phyloP scores from a whole-genome alignment of 2,888 invertebrate species.

The Drosophila stalkeri region DNA sequence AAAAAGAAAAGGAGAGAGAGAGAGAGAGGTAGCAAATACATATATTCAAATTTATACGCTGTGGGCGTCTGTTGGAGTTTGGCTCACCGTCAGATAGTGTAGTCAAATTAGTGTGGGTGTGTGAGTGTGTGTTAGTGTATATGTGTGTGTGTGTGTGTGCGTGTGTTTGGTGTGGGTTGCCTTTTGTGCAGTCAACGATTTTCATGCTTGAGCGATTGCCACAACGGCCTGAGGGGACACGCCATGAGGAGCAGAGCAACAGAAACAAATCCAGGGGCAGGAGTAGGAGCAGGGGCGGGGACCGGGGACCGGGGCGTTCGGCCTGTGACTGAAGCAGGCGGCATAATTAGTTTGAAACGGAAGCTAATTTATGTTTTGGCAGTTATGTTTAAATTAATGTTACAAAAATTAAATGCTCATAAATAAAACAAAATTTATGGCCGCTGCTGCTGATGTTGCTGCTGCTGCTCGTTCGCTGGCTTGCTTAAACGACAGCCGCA shows the following conservation, averaged over 20 bases:
- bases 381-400: slow-evolving; percentile 84
- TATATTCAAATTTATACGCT: slow-evolving; percentile 71
- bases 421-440: slow-evolving; percentile 79
- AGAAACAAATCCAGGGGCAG: not conserved
- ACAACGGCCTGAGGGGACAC: slow-evolving; percentile 35
- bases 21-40: slow-evolving; percentile 8
- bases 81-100: slow-evolving; percentile 14
- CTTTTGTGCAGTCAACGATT: slow-evolving; percentile 82
- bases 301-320: slow-evolving; percentile 1
- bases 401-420: slow-evolving; percentile 83
- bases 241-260: slow-evolving; percentile 8
- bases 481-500: slow-evolving; percentile 33
- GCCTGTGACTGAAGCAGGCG: slow-evolving; percentile 68
- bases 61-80: slow-evolving; percentile 35
- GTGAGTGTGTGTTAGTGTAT: slow-evolving; percentile 12
- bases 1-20: not conserved
- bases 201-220: slow-evolving; percentile 81
- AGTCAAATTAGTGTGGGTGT: not conserved
- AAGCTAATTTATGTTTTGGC: slow-evolving; percentile 85
- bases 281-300: not conserved
- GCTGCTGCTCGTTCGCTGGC: slow-evolving; percentile 19
- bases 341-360: slow-evolving; percentile 83
- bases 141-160: slow-evolving; percentile 26
- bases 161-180: slow-evolving; percentile 59
- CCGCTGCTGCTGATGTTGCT: slow-evolving; percentile 36